phyloP scores from a whole-genome alignment of 2,888 invertebrate species.

The Cosmia pyralina region DNA sequence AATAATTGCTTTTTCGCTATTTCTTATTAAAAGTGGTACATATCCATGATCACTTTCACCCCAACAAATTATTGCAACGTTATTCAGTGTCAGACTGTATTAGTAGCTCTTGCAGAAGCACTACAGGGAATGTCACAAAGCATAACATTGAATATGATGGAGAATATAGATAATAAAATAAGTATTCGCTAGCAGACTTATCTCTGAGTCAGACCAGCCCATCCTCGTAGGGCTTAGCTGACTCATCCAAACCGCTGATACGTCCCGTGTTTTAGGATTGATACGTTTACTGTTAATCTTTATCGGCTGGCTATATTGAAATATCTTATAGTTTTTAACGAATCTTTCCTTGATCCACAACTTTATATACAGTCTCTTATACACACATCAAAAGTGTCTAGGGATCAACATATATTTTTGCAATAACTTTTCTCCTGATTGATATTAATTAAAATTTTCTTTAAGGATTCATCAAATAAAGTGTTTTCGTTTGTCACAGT shows the following conservation, averaged over 20 bases:
- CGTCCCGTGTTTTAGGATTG: background rate
- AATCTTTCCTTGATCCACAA: conserved; percentile 7
- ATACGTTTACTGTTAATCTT: conserved; percentile 2
- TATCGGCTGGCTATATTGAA: conserved; percentile 12
- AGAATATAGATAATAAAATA: conserved; percentile 2
- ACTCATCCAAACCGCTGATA: conserved; percentile 38
- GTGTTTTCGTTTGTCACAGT: too few relatives aligned
- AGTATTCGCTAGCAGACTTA: conserved; percentile 21
- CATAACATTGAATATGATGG: background rate
- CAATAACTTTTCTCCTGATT: too few relatives aligned
- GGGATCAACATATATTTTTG: too few relatives aligned
- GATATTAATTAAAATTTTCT: too few relatives aligned
- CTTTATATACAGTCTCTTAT: background rate
- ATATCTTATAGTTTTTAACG: conserved; percentile 8
- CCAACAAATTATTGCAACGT: background rate
- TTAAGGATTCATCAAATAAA: too few relatives aligned
- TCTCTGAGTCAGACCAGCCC: conserved; percentile 44
- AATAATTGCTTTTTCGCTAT: background rate
- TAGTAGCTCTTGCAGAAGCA: background rate
- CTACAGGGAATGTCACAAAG: background rate
- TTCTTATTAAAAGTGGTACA: background rate
- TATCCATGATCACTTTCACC: background rate
- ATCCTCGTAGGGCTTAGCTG: conserved; percentile 36
- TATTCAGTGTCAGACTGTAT: background rate
- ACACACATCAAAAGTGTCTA: too few relatives aligned